A percentile compares a stretch with the other conserved stretches of the same genome.
phyloP scores from a whole-genome alignment of 2,797 vertebrate species.

The Triplophysa bombifrons region DNA sequence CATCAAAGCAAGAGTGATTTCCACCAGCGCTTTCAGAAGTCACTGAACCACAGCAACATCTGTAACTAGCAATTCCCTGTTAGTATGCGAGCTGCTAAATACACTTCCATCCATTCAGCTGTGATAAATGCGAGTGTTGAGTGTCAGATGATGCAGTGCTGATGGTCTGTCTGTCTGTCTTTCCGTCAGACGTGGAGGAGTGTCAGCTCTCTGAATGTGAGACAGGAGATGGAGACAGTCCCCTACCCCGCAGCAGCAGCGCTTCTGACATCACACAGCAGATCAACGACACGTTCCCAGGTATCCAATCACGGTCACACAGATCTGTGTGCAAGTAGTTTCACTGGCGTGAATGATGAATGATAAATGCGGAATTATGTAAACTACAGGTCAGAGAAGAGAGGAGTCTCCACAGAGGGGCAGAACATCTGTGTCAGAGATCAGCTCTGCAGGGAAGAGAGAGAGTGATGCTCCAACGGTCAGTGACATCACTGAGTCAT shows the following conservation, averaged over 20 bases:
- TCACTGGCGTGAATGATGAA: no score
- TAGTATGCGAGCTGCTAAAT: neutral
- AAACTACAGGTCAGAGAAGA: conserved; percentile 80
- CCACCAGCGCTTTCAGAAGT: neutral
- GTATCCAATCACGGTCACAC: conserved; percentile 63
- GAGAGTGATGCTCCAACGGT: conserved; percentile 84
- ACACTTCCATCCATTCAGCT: neutral
- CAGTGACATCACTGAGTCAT: conserved; percentile 61
- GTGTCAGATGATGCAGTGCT: neutral
- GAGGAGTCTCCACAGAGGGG: conserved; percentile 79
- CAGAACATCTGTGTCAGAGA: conserved; percentile 73
- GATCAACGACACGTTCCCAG: conserved; percentile 80
- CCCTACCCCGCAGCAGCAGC: conserved; percentile 90
- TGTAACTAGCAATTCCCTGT: neutral
- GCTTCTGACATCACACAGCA: conserved; percentile 92
- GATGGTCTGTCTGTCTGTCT: conserved; percentile 44
- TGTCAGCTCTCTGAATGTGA: conserved; percentile 85
- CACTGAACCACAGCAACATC: neutral
- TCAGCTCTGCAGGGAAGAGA: conserved; percentile 62
- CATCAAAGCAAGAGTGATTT: conserved; percentile 4
- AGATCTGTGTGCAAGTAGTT: no score
- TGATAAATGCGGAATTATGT: neutral
- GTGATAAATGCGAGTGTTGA: neutral
- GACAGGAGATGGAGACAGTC: conserved; percentile 78
- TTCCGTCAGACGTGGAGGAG: conserved; percentile 88